Evolutionary conservation across 2,888 invertebrate genomes (phyloP).

Genomic region (Tetragnatha montana): DNA sequence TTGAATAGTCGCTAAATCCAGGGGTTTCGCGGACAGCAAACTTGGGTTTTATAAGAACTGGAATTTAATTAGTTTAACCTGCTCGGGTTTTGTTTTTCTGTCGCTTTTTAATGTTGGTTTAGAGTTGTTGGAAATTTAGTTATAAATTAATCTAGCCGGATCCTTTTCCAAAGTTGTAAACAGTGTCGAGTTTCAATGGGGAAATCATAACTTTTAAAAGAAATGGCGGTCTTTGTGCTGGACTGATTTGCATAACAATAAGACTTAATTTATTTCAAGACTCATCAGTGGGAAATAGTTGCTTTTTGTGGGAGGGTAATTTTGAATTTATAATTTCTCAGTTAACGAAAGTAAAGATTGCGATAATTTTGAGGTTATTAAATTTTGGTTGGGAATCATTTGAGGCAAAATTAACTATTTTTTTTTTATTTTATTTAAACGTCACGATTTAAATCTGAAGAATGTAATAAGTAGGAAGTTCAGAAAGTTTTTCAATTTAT

Average conservation of each 20-base stretch:
- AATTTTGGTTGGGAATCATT: too few relatives aligned
- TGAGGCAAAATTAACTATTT: too few relatives aligned
- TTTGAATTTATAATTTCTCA: neutral
- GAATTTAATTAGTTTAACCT: slow-evolving; percentile 30
- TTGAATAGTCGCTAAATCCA: neutral
- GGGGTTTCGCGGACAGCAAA: slow-evolving; percentile 15
- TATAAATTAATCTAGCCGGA: neutral
- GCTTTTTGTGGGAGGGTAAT: neutral
- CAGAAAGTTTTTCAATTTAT: too few relatives aligned
- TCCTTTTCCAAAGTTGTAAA: neutral
- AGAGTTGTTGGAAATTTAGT: neutral
- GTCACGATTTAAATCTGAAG: too few relatives aligned
- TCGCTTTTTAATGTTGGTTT: neutral
- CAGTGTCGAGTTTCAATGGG: neutral
- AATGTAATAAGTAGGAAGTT: too few relatives aligned
- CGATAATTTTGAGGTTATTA: too few relatives aligned
- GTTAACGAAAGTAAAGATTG: too few relatives aligned
- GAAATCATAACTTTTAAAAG: neutral
- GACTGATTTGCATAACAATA: slow-evolving; percentile 21
- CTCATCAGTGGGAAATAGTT: neutral
- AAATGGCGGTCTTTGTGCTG: neutral
- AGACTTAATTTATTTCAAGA: neutral
- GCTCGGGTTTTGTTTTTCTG: neutral
- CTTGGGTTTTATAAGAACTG: neutral
- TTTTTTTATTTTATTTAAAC: too few relatives aligned